These are phyloP conservation scores for Drosophila siamana DNA, from an alignment of 2,888 invertebrate genomes.

Conservation along the genomic window DNA sequence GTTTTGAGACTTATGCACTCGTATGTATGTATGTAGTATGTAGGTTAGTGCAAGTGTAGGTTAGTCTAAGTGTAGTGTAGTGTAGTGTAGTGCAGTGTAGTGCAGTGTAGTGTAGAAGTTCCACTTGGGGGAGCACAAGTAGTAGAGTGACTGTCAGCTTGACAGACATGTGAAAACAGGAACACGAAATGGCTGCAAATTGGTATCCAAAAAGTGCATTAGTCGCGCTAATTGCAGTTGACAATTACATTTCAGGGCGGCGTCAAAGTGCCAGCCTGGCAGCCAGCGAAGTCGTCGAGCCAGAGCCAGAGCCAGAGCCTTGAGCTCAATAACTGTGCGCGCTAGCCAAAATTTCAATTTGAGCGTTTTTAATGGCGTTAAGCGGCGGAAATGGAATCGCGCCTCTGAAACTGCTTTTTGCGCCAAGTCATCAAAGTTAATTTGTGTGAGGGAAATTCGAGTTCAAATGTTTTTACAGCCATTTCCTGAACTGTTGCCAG, in stretches of 20 bases:
- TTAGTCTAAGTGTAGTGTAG: neutral
- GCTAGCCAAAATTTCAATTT: conserved; percentile 69
- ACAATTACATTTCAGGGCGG: conserved; percentile 57
- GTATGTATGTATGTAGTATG: neutral
- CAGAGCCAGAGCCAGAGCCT: conserved; percentile 1
- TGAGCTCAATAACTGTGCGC: conserved; percentile 12
- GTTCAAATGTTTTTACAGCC: conserved; percentile 71
- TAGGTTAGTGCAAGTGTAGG: neutral
- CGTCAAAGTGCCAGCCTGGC: conserved; percentile 1
- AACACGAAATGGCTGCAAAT: conserved; percentile 33
- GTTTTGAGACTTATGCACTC: neutral
- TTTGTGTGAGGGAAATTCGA: conserved; percentile 63
- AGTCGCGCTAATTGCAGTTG: conserved; percentile 69
- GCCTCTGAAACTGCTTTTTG: conserved; percentile 62
- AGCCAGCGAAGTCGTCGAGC: too few species aligned
- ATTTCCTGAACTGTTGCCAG: conserved; percentile 61
- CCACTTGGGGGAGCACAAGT: conserved; percentile 3
- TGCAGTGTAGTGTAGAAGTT: neutral
- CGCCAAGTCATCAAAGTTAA: conserved; percentile 74
- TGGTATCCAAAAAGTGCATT: conserved; percentile 62
- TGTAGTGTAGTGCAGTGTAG: neutral
- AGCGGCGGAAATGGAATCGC: conserved; percentile 74
- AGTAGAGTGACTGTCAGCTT: conserved; percentile 33
- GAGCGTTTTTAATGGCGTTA: conserved; percentile 69
- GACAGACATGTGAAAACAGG: conserved; percentile 30